phyloP scores from a whole-genome alignment of 2,888 invertebrate species.

The Tetrapedia diversipes region DNA sequence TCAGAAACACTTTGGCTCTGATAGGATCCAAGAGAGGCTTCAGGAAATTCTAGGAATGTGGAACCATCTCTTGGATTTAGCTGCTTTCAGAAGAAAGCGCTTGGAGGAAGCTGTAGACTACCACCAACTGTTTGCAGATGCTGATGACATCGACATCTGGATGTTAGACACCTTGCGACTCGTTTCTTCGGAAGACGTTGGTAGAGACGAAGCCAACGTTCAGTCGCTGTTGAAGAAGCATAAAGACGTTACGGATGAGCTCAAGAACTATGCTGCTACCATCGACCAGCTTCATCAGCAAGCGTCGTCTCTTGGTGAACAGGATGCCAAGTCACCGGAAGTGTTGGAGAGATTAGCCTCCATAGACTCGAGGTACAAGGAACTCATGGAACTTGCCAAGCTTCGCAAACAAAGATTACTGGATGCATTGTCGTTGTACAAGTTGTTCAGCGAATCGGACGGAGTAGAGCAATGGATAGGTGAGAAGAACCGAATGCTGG shows the following conservation, averaged over 20 bases:
- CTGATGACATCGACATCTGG: constrained; percentile 99
- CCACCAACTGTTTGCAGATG: constrained; percentile 99
- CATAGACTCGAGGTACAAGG: constrained; percentile 97
- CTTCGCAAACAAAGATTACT: constrained; percentile 97
- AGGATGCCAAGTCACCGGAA: constrained; percentile 90
- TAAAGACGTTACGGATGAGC: constrained; percentile 98
- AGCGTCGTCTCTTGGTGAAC: constrained; percentile 88
- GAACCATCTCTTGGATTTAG: constrained; percentile 96
- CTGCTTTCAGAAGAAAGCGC: constrained; percentile 94
- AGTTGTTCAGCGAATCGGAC: constrained; percentile 98
- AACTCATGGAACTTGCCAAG: constrained; percentile 96
- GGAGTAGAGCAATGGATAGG: constrained; percentile 99
- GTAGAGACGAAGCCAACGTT: constrained; percentile 98
- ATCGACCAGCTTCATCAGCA: constrained; percentile 96
- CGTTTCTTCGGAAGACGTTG: constrained; percentile 98
- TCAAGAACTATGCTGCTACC: constrained; percentile 96
- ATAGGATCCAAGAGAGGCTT: constrained; percentile 96
- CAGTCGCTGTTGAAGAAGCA: constrained; percentile 99
- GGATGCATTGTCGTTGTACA: constrained; percentile 98
- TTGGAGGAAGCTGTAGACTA: constrained; percentile 98
- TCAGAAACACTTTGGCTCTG: constrained; percentile 97
- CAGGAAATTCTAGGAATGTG: constrained; percentile 97
- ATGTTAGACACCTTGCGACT: constrained; percentile 98
- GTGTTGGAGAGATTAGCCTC: constrained; percentile 94
- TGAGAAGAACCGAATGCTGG: constrained; percentile 99